Base-by-base conservation (phyloP, 2,888 invertebrate genomes). In the Drosophila dives region DNA sequence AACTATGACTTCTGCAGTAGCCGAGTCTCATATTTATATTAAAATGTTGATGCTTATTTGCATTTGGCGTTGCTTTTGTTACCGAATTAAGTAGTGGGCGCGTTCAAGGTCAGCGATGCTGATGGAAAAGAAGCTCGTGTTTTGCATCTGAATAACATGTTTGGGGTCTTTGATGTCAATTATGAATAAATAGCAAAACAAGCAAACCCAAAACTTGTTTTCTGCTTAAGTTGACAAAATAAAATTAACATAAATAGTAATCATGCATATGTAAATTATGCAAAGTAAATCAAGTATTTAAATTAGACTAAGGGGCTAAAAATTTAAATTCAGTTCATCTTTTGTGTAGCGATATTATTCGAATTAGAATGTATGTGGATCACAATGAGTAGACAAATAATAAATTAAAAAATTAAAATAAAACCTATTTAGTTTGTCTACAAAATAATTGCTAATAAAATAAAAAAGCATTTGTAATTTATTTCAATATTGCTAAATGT, bases 191-290 rank as follows among this genome's bases (percentile, higher is more conserved):
- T 54, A n/a, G 6, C 7, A 29, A 54, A 42, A 15, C 20, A 10
- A 23, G 3, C 17, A 33, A 60, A 11, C 1, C 3, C 17, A 15
- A 20, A 72, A 74, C 74, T 73, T 58, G 73, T 74, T 74, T 63
- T 58, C 12, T 32, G 55, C 20, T 23, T 34, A 49, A 51, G 29
- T 17, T 45, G 29, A 62, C 65, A 62, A 59, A 38, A 32, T 10
- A 66, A 38, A 26, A 59, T 26, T 8, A 12, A 51, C 34, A 32
- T n/a, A 36, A 65, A 32, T 23, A 23, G 11, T 29, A 32, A 48
- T 36, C 53, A 66, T 64, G 64, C 66, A 64, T 40, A 64, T 66
- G 54, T 40, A 29, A 29, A 66, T 54, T 20, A 49, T 29, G 53
- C 29, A 49, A 11, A 60, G 4, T 61, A 26, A 67, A 64, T 55